phyloP scores from a whole-genome alignment of 2,888 invertebrate species.

The Colostygia pectinataria region DNA sequence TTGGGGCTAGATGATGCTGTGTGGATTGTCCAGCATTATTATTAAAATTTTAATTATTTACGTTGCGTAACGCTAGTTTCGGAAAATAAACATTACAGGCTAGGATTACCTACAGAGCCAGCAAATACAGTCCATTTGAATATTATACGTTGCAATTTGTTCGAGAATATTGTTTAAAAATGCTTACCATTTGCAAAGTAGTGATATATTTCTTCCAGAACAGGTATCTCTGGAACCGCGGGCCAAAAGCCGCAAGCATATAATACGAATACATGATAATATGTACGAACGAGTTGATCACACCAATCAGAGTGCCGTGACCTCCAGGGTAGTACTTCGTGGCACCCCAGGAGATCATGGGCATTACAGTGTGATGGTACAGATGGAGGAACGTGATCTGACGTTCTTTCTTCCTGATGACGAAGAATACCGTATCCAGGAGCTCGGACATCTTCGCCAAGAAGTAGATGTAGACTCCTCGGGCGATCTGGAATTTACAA shows the following conservation, averaged over 20 bases:
- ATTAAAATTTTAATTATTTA: too few species aligned
- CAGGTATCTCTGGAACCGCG: constrained; percentile 92
- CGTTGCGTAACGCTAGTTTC: too few species aligned
- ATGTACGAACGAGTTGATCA: constrained; percentile 97
- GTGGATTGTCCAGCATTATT: too few species aligned
- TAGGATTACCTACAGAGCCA: too few species aligned
- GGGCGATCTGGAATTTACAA: constrained; percentile 78
- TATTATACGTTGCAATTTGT: too few species aligned
- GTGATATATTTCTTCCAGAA: constrained; percentile 98
- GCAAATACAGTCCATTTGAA: too few species aligned
- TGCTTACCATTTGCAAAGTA: constrained; percentile 79
- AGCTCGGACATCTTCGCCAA: constrained; percentile 95
- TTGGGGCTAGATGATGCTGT: too few species aligned
- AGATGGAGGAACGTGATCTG: constrained; percentile 96
- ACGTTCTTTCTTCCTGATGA: constrained; percentile 93
- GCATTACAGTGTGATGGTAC: constrained; percentile 98
- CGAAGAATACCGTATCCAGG: constrained; percentile 96
- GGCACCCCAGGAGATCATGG: constrained; percentile 95
- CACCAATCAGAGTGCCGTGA: constrained; percentile 95
- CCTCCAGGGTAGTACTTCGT: constrained; percentile 94
- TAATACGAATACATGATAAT: constrained; percentile 98
- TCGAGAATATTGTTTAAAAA: not conserved
- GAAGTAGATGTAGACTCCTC: constrained; percentile 93
- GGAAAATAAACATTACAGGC: too few species aligned
- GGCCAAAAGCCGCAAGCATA: constrained; percentile 94